Percentiles rank a stretch among this genome's conserved stretches.
phyloP scores from a whole-genome alignment of 1,140 invertebrate genomes.

The Drosophila sturtevanti region DNA sequence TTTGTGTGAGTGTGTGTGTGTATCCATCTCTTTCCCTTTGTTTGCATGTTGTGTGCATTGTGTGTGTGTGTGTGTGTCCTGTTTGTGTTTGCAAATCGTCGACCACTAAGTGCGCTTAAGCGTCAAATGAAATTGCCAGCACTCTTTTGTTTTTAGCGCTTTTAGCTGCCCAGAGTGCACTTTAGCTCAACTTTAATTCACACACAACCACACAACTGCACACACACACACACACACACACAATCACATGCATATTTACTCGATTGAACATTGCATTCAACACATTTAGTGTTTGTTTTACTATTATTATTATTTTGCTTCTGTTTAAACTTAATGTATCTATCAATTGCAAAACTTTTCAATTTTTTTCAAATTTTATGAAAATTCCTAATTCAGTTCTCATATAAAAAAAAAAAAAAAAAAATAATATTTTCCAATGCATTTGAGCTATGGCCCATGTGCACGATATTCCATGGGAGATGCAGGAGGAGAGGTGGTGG shows the following conservation, averaged over 20 bases:
- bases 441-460: slow-evolving; percentile 22
- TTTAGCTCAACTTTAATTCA: slow-evolving; percentile 13
- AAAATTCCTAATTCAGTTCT: slow-evolving; percentile 11
- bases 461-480: slow-evolving; percentile 17
- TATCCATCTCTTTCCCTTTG: slow-evolving; percentile 3
- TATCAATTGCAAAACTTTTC: no score
- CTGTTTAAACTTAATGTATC: no score
- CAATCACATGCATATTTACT: background rate
- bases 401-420: no score
- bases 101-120: slow-evolving; percentile 61
- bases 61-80: slow-evolving; percentile 29
- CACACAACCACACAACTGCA: background rate
- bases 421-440: background rate
- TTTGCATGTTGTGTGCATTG: slow-evolving; percentile 1
- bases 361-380: background rate
- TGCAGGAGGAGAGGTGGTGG: no score
- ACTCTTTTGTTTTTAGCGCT: slow-evolving; percentile 50
- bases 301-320: slow-evolving; percentile 2
- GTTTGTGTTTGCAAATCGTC: slow-evolving; percentile 57
- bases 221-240: background rate
- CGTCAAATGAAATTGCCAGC: slow-evolving; percentile 53
- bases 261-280: slow-evolving; percentile 4
- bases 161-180: slow-evolving; percentile 47
- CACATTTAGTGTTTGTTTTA: background rate
- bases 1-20: slow-evolving; percentile 1